Evolutionary conservation across 2,113 vertebrate species (phyloP).

Genomic region (Hyperopisus bebe): DNA sequence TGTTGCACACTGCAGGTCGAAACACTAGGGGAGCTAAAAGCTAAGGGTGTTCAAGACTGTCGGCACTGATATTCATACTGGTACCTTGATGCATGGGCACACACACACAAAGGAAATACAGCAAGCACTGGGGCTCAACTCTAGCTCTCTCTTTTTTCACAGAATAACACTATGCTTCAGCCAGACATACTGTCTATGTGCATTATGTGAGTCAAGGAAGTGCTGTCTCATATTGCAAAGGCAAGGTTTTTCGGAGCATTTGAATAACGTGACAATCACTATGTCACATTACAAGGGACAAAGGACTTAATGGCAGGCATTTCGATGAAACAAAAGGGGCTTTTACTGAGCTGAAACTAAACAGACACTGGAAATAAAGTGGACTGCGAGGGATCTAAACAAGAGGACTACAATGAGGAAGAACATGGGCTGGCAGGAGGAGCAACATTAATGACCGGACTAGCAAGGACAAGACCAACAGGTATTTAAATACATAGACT

Average conservation of each 20-base stretch:
- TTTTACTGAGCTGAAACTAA: no score
- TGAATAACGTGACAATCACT: background rate
- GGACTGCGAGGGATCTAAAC: no score
- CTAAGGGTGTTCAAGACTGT: slow-evolving; percentile 7
- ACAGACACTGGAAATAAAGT: no score
- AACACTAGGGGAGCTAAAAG: background rate
- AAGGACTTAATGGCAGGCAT: no score
- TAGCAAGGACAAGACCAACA: background rate
- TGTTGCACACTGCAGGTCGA: background rate
- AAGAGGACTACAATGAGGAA: no score
- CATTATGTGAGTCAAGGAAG: background rate
- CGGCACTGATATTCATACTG: background rate
- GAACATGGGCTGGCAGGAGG: no score
- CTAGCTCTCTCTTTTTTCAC: background rate
- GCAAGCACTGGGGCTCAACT: background rate
- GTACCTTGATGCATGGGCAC: background rate
- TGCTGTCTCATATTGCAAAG: background rate
- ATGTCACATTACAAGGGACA: background rate
- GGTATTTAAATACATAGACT: background rate
- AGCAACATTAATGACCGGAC: background rate
- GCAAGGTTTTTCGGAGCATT: background rate
- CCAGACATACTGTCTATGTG: background rate
- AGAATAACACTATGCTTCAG: background rate
- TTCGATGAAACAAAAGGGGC: no score
- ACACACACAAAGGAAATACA: background rate